Evolutionary conservation across 2,888 invertebrate species (phyloP), one percentile per base, ranked within the genome.

Genomic region (Ormyrus thymus): DNA sequence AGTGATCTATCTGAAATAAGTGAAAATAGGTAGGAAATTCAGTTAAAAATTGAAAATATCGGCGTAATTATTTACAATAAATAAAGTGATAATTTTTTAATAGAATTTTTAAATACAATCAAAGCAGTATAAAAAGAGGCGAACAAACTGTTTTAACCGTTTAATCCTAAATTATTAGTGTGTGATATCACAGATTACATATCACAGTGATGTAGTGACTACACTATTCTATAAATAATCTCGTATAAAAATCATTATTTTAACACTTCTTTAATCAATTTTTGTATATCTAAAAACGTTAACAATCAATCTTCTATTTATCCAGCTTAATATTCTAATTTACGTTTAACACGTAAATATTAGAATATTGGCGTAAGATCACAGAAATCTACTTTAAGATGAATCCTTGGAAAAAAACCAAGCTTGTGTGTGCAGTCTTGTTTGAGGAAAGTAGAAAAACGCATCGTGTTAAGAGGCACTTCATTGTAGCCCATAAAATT

Each of bases 91-190:
- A 56, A 62, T 48, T 43, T 66, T 76, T 76, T 73, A 78, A 75
- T 75, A 75, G 61, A 61, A 48, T 10, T 62, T 69, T 79, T 79
- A 51, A 71, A 62, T 78, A 79, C 79, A 79, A n/a, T 74, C 59
- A 79, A 70, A 70, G 62, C 45, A 68, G n/a, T 76, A 79, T 75
- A 79, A 71, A 71, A 75, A 71, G 29, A 78, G 68, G 45, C n/a
- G 51, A 15, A 70, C 51, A 71, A 65, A 55, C 15, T 58, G 65
- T 65, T 70, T 64, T 65, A 29, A 29, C 29, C 29, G 29, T 29
- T 46, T 45, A 62, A 62, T 29, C 29, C 29, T 29, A 29, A 29
- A 29, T 29, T 29, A 29, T 29, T 29, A 29, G 29, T 29, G 29
- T 29, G 29, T 29, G 29, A 29, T 29, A 29, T 29, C 29, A 29